Conservation (phyloP, 2,797 vertebrate species). For the Pristis pectinata region DNA sequence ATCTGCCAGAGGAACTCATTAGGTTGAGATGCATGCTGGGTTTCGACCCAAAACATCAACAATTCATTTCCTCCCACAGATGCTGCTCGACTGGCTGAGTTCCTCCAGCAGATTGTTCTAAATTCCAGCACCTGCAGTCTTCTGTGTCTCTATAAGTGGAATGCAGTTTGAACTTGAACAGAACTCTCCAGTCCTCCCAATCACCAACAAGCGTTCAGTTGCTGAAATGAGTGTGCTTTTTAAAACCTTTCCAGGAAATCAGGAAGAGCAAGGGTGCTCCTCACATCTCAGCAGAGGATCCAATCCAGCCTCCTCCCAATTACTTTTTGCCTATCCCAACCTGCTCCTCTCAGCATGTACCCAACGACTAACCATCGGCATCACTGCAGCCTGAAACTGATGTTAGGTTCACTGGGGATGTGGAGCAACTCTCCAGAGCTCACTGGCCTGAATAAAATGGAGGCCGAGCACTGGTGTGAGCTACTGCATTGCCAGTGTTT, state of each 20-base stretch:
- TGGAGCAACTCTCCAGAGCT: neutral
- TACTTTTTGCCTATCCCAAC: neutral
- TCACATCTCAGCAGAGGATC: neutral
- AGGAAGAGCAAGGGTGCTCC: neutral
- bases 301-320: neutral
- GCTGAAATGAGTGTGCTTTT: neutral
- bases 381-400: neutral
- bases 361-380: neutral
- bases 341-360: neutral
- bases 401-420: neutral
- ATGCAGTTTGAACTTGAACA: neutral
- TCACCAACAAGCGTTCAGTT: neutral
- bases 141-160: neutral
- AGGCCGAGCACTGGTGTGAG: neutral
- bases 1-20: too few relatives aligned
- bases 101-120: too few relatives aligned
- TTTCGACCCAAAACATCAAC: too few relatives aligned
- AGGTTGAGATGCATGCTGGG: too few relatives aligned
- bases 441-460: neutral
- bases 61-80: too few relatives aligned
- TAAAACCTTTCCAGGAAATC: neutral
- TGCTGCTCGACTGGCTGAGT: too few relatives aligned
- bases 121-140: too few relatives aligned
- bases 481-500: too few relatives aligned
- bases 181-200: neutral